phyloP scores from a whole-genome alignment of 92 coral and sea anemone species.

The Actinostola sp. region DNA sequence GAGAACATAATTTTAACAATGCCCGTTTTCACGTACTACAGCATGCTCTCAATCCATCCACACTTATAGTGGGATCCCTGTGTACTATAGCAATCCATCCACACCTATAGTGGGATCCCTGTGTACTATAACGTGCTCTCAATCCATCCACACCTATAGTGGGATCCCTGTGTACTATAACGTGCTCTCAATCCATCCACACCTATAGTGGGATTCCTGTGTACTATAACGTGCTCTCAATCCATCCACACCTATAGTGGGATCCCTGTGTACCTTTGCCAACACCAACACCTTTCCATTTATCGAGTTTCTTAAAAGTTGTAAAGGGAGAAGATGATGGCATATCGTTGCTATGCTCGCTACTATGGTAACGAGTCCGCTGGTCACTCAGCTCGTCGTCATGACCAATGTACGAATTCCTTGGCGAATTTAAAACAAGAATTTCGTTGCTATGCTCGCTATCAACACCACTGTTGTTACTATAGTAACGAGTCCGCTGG shows the following conservation, averaged over 20 bases:
- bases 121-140: conserved; percentile 31
- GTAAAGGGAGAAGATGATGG: too few species aligned
- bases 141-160: conserved; percentile 52
- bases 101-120: conserved; percentile 33
- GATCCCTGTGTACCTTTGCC: too few species aligned
- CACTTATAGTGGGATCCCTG: conserved; percentile 35
- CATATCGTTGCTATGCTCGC: too few species aligned
- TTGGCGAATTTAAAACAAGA: neutral
- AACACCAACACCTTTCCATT: too few species aligned
- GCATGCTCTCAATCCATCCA: conserved; percentile 49
- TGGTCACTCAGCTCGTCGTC: neutral
- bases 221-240: conserved; percentile 37
- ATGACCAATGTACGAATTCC: neutral
- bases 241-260: conserved; percentile 53
- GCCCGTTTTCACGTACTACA: too few species aligned
- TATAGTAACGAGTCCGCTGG: neutral
- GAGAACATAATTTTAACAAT: too few species aligned
- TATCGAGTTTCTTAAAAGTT: too few species aligned
- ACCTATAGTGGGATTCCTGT: conserved; percentile 26
- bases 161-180: conserved; percentile 7
- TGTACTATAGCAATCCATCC: conserved; percentile 46
- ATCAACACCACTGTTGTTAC: neutral
- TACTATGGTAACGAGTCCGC: neutral
- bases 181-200: conserved; percentile 50
- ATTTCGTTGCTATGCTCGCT: too few species aligned